These are phyloP conservation scores for Coelopa frigida DNA, from an alignment of 1,140 invertebrate species.

Conservation along the genomic window DNA sequence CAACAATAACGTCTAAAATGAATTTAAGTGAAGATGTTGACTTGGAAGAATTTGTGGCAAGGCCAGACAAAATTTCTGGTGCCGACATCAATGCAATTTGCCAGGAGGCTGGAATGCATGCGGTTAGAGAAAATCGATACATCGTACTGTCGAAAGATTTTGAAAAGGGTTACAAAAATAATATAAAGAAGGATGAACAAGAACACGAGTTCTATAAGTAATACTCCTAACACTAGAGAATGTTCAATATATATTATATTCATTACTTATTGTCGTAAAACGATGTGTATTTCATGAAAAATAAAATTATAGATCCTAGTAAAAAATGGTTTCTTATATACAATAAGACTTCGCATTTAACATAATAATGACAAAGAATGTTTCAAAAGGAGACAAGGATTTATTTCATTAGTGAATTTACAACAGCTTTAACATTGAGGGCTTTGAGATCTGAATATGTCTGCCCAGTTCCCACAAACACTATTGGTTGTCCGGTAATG, in stretches of 20 bases:
- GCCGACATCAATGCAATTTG: conserved; percentile 99
- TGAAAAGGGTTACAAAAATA: conserved; percentile 98
- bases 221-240: conserved; percentile 26
- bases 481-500: conserved; percentile 98
- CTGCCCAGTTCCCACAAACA: conserved; percentile 99
- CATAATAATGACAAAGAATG: conserved; percentile 1
- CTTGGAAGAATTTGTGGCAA: conserved; percentile 96
- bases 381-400: conserved; percentile 1
- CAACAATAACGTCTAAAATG: conserved; percentile 97
- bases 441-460: conserved; percentile 97
- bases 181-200: conserved; percentile 98
- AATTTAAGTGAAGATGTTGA: conserved; percentile 99
- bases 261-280: not conserved
- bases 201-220: conserved; percentile 99
- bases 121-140: conserved; percentile 91
- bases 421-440: conserved; percentile 94
- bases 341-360: conserved; percentile 5
- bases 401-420: conserved; percentile 93
- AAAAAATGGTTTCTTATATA: conserved; percentile 9
- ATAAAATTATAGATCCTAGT: not conserved
- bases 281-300: not conserved
- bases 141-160: conserved; percentile 98
- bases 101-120: conserved; percentile 95
- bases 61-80: conserved; percentile 96
- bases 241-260: not conserved